Evolutionary conservation across 2,797 vertebrate genomes (phyloP).

Genomic region (Eleutherodactylus coqui): DNA sequence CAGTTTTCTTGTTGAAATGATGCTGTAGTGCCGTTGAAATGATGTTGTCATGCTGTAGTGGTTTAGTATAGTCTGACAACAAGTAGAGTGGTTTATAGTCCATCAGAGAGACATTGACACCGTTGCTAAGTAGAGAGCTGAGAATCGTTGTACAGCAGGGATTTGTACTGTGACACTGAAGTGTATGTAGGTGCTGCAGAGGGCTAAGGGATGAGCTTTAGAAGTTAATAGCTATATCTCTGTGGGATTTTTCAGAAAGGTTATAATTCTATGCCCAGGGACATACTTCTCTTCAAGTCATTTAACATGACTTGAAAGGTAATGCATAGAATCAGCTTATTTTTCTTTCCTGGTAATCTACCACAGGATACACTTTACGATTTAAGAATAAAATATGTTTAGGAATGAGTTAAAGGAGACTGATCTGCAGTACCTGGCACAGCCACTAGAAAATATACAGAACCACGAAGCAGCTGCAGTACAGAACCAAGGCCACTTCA

Average conservation of each 20-base stretch:
- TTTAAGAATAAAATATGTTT: background rate
- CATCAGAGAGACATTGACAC: slow-evolving; percentile 45
- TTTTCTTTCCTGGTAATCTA: slow-evolving; percentile 2
- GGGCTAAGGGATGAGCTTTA: slow-evolving; percentile 21
- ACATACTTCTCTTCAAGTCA: slow-evolving; percentile 11
- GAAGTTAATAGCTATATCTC: slow-evolving; percentile 29
- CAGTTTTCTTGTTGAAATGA: background rate
- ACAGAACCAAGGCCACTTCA: no score
- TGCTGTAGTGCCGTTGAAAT: background rate
- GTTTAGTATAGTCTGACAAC: slow-evolving; percentile 1
- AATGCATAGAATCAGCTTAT: slow-evolving; percentile 5
- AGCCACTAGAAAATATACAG: no score
- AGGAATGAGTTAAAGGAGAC: background rate
- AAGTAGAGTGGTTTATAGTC: slow-evolving; percentile 41
- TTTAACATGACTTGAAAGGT: slow-evolving; percentile 43
- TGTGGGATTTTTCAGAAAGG: slow-evolving; percentile 30
- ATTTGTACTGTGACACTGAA: slow-evolving; percentile 28
- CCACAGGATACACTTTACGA: background rate
- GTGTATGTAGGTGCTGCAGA: slow-evolving; percentile 22
- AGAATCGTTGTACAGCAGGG: slow-evolving; percentile 3
- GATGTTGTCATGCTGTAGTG: slow-evolving; percentile 1
- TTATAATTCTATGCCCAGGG: slow-evolving; percentile 35
- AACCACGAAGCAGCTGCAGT: no score
- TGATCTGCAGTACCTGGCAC: no score
- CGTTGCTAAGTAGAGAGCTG: slow-evolving; percentile 39